Evolutionary conservation across 2,797 vertebrate species (phyloP), one percentile per base, ranked within the genome.

Genomic region (Gobionotothen gibberifrons): DNA sequence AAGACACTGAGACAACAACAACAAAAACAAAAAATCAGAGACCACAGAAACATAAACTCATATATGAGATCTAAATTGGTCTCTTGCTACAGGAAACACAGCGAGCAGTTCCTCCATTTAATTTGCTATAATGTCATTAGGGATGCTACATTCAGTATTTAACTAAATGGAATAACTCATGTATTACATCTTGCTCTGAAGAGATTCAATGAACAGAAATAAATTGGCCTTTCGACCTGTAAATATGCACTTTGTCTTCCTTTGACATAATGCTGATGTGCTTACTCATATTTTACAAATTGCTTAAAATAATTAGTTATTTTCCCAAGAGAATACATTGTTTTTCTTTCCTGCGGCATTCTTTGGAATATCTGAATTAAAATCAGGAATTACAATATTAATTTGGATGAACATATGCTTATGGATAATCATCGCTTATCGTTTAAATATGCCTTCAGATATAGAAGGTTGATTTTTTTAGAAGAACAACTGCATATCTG

Each of bases 181-280:
- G 21, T 36, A 64, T 79, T 75, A 56, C 49, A 72, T 69, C 16
- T 46, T 15, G 16, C 74, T 74, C 60, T 64, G 21, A 67, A 39
- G 53, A 54, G 44, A 75, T 78, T 82, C 82, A 72, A 74, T 76
- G 68, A 78, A 56, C 16, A 68, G 74, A 74, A 51, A 44, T 21
- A 76, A 61, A 70, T 47, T 51, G 59, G 55, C 76, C 62, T 78
- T 68, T 44, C 74, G 76, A 85, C 68, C 68, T 69, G n/a, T 16
- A 54, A 72, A 85, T 78, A 32, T 59, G 39, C 59, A 68, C 68
- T 3, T 22, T 14, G 15, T 71, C 22, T 74, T 43, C 4, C 15
- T 40, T 2, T 67, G 43, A 78, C 58, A 75, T 32, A 19, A 65
- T 36, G 14, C 21, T 36, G 49, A 74, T 29, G 16, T 43, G 10